These are phyloP conservation scores for Leptinotarsa juncta DNA, from an alignment of 2,888 invertebrate genomes.

Conservation along the genomic window DNA sequence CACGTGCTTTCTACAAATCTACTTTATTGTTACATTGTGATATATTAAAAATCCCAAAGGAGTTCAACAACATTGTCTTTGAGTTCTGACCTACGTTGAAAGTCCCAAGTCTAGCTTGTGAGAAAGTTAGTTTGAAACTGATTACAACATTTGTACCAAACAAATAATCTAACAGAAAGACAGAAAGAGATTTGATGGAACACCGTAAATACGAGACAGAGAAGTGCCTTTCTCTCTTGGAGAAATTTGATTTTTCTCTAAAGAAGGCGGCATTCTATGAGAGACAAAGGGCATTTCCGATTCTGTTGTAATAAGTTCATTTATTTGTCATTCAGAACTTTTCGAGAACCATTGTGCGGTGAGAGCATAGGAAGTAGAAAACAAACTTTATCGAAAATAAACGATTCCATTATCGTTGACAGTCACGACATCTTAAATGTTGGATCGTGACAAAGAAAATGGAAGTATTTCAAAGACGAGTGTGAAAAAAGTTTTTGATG, in stretches of 20 bases:
- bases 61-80: too few species aligned
- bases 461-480: neutral
- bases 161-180: too few species aligned
- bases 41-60: too few species aligned
- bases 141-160: too few species aligned
- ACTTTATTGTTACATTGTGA: too few species aligned
- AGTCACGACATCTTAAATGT: neutral
- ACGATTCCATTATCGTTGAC: neutral
- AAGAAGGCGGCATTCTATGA: neutral
- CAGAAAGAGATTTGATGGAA: too few species aligned
- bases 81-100: too few species aligned
- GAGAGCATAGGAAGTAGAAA: neutral
- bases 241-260: neutral
- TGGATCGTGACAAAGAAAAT: constrained; percentile 1
- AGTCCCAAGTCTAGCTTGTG: too few species aligned
- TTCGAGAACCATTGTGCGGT: neutral
- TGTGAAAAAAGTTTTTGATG: neutral
- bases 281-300: neutral
- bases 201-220: too few species aligned
- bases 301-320: constrained; percentile 1
- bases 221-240: too few species aligned
- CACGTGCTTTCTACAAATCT: too few species aligned
- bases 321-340: neutral
- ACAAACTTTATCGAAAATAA: constrained; percentile 13
- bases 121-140: too few species aligned